These are phyloP conservation scores for Clanis bilineata DNA, from an alignment of 2,888 invertebrate genomes.

Conservation along the genomic window DNA sequence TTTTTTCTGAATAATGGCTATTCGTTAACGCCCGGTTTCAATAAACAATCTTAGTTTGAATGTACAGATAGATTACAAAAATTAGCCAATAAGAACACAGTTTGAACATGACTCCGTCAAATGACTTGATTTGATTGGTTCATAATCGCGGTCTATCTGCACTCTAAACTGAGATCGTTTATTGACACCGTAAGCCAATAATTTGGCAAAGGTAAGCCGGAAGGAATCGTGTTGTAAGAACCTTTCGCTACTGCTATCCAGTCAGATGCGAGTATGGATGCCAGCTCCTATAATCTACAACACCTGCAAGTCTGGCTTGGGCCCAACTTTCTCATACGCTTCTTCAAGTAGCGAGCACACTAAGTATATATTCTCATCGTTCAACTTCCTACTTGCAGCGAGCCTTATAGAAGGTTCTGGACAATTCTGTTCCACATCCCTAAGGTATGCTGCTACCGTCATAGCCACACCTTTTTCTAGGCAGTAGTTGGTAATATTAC, in stretches of 20 bases:
- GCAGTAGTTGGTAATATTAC: constrained; percentile 85
- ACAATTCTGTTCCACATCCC: constrained; percentile 83
- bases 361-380: constrained; percentile 82
- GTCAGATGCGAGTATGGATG: background rate
- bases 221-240: no score
- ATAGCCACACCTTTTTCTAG: constrained; percentile 86
- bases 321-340: constrained; percentile 66
- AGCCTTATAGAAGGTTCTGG: constrained; percentile 89
- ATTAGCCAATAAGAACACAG: no score
- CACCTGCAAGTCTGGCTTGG: constrained; percentile 52
- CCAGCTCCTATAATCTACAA: constrained; percentile 25
- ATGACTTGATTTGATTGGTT: no score
- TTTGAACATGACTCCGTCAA: no score
- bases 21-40: no score
- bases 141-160: no score
- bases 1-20: background rate
- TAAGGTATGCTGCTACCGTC: constrained; percentile 86
- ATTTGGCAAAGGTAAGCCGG: no score
- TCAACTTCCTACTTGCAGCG: constrained; percentile 85
- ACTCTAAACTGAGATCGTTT: no score
- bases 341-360: constrained; percentile 63
- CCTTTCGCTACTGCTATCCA: no score
- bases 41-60: constrained; percentile 20
- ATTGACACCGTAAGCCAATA: no score
- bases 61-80: no score